Base-by-base conservation (phyloP, 2,888 invertebrate species). In the Cryptus armator region DNA sequence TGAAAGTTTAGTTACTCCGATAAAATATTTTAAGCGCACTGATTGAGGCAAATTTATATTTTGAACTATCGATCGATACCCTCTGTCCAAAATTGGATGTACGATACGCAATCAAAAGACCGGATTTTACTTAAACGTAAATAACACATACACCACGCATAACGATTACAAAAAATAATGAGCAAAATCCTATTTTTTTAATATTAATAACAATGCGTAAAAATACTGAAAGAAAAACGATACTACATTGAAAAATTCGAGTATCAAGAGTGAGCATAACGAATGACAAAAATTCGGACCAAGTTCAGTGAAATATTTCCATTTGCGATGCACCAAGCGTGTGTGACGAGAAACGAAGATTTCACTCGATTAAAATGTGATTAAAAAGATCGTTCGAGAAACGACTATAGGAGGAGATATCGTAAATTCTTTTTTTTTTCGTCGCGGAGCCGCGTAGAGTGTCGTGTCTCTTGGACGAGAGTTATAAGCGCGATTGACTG, bases 401-500 rank as follows among this genome's bases (percentile, higher is more conserved):
- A 53, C 44, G 12, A 67, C 14, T 32, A 64, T 29, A 9, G 51
- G 10, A 12, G 24, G 43, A 12, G 43, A 44, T 29, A 46, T 51
- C 46, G 37, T 24, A 81, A 3, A 48, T 48, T 56, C 10, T 78
- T 51, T 51, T 48, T 48, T 56, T n/a, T 78, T 51, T 51, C 19
- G 32, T 53, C 70, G 32, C 53, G 76, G 48, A 46, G 67, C 32
- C 48, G 24, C 72, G 72, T 59, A 70, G 43, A 14, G n/a, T 44
- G 64, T 53, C 56, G 37, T 7, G 56, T 75, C 70, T 64, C 44
- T 14, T 19, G 62, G 24, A 48, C 75, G 75, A 53, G 74, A 43
- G 81, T 79, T 66, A 53, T 43, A 79, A 75, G 76, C 53, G 19
- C 82, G 71, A 82, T 85, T 82, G 82, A 85, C 79, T 85, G 80